phyloP scores from a whole-genome alignment of 2,113 vertebrate species.

The Aplodontia rufa region DNA sequence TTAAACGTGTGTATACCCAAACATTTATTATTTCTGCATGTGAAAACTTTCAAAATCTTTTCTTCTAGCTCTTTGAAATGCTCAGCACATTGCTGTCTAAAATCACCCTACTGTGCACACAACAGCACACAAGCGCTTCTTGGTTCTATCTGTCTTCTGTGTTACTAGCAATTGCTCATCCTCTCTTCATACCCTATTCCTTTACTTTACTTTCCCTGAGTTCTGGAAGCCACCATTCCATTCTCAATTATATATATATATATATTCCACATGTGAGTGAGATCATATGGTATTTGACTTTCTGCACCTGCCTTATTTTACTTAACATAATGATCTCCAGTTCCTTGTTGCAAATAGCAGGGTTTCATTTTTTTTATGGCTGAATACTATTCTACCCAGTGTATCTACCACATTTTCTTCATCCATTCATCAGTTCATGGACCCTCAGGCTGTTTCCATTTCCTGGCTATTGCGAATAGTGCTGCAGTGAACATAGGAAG shows the following conservation, averaged over 20 bases:
- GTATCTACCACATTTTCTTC: background rate
- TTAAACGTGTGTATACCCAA: background rate
- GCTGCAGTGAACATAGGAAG: background rate
- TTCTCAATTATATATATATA: background rate
- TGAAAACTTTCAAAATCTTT: background rate
- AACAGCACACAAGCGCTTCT: background rate
- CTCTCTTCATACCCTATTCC: too few relatives aligned
- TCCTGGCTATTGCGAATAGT: background rate
- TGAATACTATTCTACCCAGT: background rate
- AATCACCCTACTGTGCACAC: background rate
- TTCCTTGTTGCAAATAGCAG: background rate
- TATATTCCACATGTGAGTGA: background rate
- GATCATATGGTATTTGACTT: too few relatives aligned
- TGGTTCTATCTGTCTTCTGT: background rate
- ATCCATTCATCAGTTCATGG: background rate
- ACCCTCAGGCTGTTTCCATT: background rate
- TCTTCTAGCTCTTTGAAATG: background rate
- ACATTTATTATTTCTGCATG: background rate
- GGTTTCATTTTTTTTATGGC: background rate
- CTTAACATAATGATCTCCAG: background rate
- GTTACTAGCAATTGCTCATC: too few relatives aligned
- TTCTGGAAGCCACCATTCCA: background rate
- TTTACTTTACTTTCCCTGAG: too few relatives aligned
- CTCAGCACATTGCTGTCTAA: too few relatives aligned
- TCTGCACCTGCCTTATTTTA: background rate